Conservation (phyloP, 2,797 vertebrate species). For the Danionella dracula region DNA sequence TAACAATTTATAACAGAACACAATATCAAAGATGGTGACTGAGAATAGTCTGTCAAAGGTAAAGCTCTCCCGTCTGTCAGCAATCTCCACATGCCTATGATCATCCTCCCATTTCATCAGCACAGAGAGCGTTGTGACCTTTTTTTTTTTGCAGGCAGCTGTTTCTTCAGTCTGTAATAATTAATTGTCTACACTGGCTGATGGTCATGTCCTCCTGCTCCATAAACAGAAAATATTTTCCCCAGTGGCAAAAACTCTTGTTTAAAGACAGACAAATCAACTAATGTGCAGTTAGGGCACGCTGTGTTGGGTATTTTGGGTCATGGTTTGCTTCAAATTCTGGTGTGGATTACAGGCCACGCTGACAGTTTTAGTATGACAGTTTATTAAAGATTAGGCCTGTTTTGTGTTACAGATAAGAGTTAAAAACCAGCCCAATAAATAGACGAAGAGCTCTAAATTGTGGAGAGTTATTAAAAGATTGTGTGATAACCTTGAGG, state of each 20-base stretch:
- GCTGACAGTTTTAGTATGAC: conserved; percentile 46
- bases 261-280: conserved; percentile 15
- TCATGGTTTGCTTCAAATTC: not conserved
- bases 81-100: conserved; percentile 7
- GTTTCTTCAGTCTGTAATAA: conserved; percentile 8
- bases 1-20: too few species aligned
- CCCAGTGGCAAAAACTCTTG: not conserved
- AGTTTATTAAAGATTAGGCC: conserved; percentile 14
- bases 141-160: conserved; percentile 1
- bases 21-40: too few species aligned
- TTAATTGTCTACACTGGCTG: conserved; percentile 14
- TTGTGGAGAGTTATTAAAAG: conserved; percentile 45
- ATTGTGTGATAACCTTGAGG: conserved; percentile 44
- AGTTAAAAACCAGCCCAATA: conserved; percentile 30
- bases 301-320: conserved; percentile 3
- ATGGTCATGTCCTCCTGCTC: conserved; percentile 3
- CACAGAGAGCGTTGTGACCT: not conserved
- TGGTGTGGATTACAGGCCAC: not conserved
- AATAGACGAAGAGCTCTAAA: conserved; percentile 33
- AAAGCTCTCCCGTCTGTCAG: not conserved
- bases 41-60: too few species aligned
- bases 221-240: conserved; percentile 8
- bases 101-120: not conserved
- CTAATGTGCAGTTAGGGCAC: not conserved
- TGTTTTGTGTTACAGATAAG: conserved; percentile 19